Evolutionary conservation across 2,888 invertebrate species (phyloP).

Genomic region (Zaprionus obscuricornis): DNA sequence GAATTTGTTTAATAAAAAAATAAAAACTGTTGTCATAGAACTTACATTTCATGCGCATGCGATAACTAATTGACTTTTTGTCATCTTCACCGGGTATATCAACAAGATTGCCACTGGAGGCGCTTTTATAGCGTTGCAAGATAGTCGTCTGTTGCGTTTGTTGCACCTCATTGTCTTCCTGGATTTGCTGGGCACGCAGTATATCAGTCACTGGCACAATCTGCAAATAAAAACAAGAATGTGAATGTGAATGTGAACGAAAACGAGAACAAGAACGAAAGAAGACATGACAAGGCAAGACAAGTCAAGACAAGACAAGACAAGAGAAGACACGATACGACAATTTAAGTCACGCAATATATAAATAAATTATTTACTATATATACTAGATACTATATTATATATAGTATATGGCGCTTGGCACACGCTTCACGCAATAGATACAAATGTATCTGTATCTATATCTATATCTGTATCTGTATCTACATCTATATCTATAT

Average conservation of each 20-base stretch:
- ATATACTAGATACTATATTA: too few relatives aligned
- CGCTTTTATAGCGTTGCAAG: constrained; percentile 80
- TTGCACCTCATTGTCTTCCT: constrained; percentile 73
- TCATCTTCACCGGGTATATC: constrained; percentile 80
- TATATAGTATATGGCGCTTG: too few relatives aligned
- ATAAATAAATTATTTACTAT: constrained; percentile 43
- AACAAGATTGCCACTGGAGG: constrained; percentile 80
- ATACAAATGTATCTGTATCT: too few relatives aligned
- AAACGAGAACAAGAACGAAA: too few relatives aligned
- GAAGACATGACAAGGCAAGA: too few relatives aligned
- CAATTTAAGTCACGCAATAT: constrained; percentile 21
- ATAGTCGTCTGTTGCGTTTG: constrained; percentile 64
- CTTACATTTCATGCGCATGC: constrained; percentile 80
- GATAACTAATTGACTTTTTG: constrained; percentile 81
- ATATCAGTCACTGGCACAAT: constrained; percentile 82
- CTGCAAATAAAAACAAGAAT: too few relatives aligned
- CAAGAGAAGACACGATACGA: too few relatives aligned
- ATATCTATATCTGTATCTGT: too few relatives aligned
- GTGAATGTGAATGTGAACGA: too few relatives aligned
- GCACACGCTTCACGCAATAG: too few relatives aligned
- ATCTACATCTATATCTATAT: too few relatives aligned
- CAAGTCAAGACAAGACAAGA: too few relatives aligned
- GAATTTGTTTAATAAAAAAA: not conserved
- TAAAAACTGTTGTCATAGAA: constrained; percentile 3
- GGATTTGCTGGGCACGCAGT: constrained; percentile 77